Evolutionary conservation across 2,797 vertebrate genomes (phyloP).

Genomic region (Allobates femoralis): DNA sequence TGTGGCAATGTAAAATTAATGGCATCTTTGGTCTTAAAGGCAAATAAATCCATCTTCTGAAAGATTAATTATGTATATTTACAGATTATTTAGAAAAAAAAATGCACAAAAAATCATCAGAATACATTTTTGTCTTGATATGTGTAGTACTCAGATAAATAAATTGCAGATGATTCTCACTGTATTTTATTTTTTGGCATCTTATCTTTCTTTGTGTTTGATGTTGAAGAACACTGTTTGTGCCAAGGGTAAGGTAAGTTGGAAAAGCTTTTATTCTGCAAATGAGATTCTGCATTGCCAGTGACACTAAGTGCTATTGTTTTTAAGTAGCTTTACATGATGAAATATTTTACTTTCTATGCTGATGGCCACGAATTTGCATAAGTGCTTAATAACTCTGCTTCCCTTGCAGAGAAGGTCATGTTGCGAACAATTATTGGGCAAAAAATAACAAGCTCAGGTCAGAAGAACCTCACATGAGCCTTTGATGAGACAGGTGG

Average conservation of each 20-base stretch:
- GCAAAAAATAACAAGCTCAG: not conserved
- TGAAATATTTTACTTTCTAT: not conserved
- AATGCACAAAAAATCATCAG: too few species aligned
- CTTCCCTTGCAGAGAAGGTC: not conserved
- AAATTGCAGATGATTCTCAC: too few species aligned
- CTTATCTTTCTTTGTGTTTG: not conserved
- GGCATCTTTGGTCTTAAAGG: too few species aligned
- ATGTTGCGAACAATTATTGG: fast-evolving
- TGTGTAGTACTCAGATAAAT: too few species aligned
- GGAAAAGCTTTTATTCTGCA: not conserved
- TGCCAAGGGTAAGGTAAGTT: not conserved
- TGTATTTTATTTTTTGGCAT: not conserved
- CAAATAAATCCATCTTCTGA: too few species aligned
- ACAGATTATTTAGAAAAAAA: too few species aligned
- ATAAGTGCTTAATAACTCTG: conserved; percentile 58
- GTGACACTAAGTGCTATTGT: not conserved
- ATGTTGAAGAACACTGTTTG: not conserved
- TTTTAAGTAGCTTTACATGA: not conserved
- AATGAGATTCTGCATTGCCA: conserved; percentile 1
- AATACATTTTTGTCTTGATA: too few species aligned
- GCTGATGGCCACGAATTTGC: conserved; percentile 49
- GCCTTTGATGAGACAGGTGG: conserved; percentile 25
- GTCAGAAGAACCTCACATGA: conserved; percentile 17
- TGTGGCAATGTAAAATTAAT: too few species aligned
- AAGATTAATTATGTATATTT: too few species aligned